Evolutionary conservation across 2,797 vertebrate species (phyloP), one percentile per base, ranked within the genome.

Genomic region (Ctenopoma kingsleyae): DNA sequence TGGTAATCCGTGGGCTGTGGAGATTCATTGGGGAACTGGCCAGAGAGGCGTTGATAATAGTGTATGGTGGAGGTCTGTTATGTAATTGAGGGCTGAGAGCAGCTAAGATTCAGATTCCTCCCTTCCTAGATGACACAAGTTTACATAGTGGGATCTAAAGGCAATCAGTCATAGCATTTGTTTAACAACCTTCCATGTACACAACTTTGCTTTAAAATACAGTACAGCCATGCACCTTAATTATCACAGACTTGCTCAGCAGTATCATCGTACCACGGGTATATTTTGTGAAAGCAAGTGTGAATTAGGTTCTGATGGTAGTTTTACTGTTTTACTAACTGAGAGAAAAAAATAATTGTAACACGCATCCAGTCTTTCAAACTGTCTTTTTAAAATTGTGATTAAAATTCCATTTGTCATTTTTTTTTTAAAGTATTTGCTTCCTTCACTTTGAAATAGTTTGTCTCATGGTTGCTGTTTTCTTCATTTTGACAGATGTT

Each of bases 401-500:
- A 12, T 46, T 3, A 52, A 41, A 25, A 13, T 43, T 32, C 22
- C 38, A 59, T 48, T 23, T 41, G 12, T 69, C n/a, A 19, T 38
- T 27, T 27, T 27, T 4, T 25, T 77, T 50, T 58, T 9, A 25
- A n/a, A 73, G 52, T 36, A 15, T 16, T 17, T 64, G 8, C 19
- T 27, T 63, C 38, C 23, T 68, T 48, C 74, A 11, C 25, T 74
- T 53, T 36, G 46, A 17, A 69, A 83, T 35, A 63, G 22, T 70
- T 82, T 78, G 51, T 66, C 65, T 91, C 57, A 88, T 41, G 3
- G 32, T 81, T 80, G 16, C 53, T 79, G 25, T 86, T 80, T 80
- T 81, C 44, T n/a, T 85, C 43, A 13, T 83, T 79, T 81, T 78
- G 65, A 81, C 90, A 93, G 92, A 90, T 86, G 87, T 88, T 90